Evolutionary conservation across 2,888 invertebrate species (phyloP), one percentile per base, ranked within the genome.

Genomic region (Resseliella maxima): DNA sequence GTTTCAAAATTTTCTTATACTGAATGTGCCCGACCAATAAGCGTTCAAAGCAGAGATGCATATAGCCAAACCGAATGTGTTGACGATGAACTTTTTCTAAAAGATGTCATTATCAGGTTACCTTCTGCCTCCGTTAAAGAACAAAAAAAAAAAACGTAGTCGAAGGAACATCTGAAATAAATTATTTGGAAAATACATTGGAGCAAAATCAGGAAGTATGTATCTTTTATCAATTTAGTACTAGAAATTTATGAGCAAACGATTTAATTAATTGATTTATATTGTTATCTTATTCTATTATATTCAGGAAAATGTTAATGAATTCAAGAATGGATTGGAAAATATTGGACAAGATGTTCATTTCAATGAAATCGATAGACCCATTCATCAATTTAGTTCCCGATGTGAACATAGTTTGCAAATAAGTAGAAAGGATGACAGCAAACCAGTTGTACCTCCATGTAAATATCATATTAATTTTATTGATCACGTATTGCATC

Each of bases 41-140:
- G 72, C 31, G 72, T 72, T 72, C 72, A 72, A 72, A 72, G 72
- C 35, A 21, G 41, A 18, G 85, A 85, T 85, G 85, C 85, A 35
- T 46, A n/a, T 8, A 85, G 85, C 50, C 85, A 85, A 85, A 85
- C 85, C 1, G 27, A 27, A 50, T 46, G 31, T 2, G 36, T 54
- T 45, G 50, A 85, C n/a, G 85, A 85, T 54, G 85, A 85, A 54
- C 35, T 50, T 35, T 85, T 85, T 54, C 50, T 50, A 0, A 85
- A 85, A 85, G 54, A 85, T 85, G 54, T 54, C 8, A 85, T 85
- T 15, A 85, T 85, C 27, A 85, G 85, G 27, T 46, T 85, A 35
- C 85, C 85, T 21, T 85, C 85, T 21, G 85, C 85, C 1, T 50
- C 50, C 5, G 35, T 85, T 85, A 35, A n/a, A n/a, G 50, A 15